These are phyloP conservation scores for Cairina moschata DNA, from an alignment of 2,113 vertebrate species.

Conservation along the genomic window DNA sequence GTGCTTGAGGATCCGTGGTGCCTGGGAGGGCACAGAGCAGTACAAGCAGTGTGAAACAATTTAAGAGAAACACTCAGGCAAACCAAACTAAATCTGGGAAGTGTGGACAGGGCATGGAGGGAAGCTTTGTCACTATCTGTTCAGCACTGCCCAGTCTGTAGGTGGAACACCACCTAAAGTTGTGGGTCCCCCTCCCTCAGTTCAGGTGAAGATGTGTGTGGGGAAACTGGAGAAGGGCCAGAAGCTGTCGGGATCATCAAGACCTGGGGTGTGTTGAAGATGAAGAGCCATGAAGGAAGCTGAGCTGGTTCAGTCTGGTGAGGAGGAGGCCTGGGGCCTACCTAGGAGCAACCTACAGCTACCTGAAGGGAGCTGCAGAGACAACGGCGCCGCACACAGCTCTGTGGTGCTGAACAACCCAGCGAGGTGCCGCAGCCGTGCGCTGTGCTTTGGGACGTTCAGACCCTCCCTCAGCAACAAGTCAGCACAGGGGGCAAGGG, in stretches of 20 bases:
- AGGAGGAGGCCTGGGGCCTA: background rate
- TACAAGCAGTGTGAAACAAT: background rate
- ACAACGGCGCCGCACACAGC: background rate
- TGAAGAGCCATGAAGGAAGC: background rate
- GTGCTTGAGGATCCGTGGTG: background rate
- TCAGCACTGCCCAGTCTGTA: background rate
- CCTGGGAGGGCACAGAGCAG: background rate
- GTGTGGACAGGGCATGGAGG: background rate
- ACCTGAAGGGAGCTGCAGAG: background rate
- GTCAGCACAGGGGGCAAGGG: background rate
- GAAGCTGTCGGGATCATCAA: background rate
- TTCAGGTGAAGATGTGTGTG: background rate
- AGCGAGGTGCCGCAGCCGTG: background rate
- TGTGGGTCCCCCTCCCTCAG: background rate
- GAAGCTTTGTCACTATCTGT: background rate
- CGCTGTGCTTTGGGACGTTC: background rate
- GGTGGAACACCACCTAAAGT: background rate
- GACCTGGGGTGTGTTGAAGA: background rate
- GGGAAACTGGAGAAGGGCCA: background rate
- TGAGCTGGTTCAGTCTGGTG: background rate
- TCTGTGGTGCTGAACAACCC: accelerated
- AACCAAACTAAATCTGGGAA: background rate
- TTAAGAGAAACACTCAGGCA: background rate
- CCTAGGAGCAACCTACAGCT: background rate
- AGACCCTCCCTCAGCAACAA: background rate